phyloP scores from a whole-genome alignment of 2,888 invertebrate genomes.

The Latrodectus hesperus region DNA sequence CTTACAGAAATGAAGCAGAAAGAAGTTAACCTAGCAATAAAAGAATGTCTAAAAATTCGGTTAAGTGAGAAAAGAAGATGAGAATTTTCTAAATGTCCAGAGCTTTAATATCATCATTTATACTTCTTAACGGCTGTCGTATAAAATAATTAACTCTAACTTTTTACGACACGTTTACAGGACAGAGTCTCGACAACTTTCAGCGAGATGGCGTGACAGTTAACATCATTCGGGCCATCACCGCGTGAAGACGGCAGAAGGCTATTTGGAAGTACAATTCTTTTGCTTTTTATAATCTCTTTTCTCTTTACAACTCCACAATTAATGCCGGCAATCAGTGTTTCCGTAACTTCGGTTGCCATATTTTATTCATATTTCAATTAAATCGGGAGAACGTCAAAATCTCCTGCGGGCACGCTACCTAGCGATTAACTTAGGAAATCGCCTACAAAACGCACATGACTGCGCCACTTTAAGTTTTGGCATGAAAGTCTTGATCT shows the following conservation, averaged over 20 bases:
- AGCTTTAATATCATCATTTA: slow-evolving; percentile 44
- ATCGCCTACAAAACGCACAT: slow-evolving; percentile 49
- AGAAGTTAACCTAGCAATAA: too few species aligned
- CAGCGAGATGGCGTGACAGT: slow-evolving; percentile 23
- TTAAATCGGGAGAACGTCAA: slow-evolving; percentile 42
- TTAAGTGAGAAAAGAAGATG: too few species aligned
- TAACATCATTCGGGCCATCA: slow-evolving; percentile 18
- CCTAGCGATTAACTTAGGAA: slow-evolving; percentile 41
- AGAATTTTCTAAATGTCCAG: neutral
- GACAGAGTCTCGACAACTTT: neutral
- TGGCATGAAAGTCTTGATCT: too few species aligned
- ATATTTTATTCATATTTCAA: slow-evolving; percentile 67
- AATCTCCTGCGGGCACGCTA: slow-evolving; percentile 36
- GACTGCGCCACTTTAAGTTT: too few species aligned
- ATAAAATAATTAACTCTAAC: slow-evolving; percentile 60
- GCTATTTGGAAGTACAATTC: slow-evolving; percentile 17
- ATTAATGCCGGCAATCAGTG: slow-evolving; percentile 61
- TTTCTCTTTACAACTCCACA: slow-evolving; percentile 14
- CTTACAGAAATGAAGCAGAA: too few species aligned
- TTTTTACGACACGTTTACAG: slow-evolving; percentile 33
- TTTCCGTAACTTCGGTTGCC: slow-evolving; percentile 44
- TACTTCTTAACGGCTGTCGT: slow-evolving; percentile 46
- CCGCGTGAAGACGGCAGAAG: slow-evolving; percentile 47
- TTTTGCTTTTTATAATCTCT: neutral
- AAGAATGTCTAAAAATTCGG: too few species aligned